Base-by-base conservation (phyloP, 2,113 vertebrate genomes). In the Tetraodon nigroviridis region DNA sequence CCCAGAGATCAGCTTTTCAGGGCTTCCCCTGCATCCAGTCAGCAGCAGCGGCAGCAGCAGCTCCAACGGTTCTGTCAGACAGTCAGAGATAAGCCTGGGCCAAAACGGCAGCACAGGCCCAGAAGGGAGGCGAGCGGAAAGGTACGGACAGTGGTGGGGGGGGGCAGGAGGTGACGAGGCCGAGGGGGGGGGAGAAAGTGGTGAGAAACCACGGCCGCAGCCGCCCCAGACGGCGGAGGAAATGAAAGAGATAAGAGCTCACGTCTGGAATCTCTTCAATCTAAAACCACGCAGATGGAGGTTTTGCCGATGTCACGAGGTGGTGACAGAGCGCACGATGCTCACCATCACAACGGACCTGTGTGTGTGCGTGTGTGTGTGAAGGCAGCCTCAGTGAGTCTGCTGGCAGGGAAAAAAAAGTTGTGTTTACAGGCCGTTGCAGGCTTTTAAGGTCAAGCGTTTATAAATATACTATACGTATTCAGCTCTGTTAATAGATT, bases 1-100 rank as follows among this genome's bases (percentile, higher is more conserved):
- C 61, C 61, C 42, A 57, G 53, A 63, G 62, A 78, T 62, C 41
- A 46, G 56, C 54, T 49, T 44, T 40, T 73, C 69, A 72, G 55
- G 15, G 57, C 41, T n/a, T 72, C 57, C 41, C 61, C 63, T 44
- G 55, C 69, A 54, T 71, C 59, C 56, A 64, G 32, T 24, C 66
- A 37, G 67, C 52, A 61, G 42, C 44, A 2, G 42, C 32, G 4
- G 24, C 24, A 6, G 24, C 22, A 45, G 56, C 21, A 20, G 5
- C 52, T 5, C 49, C 27, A 4, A 21, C 27, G 40, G 40, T 1
- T 63, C 45, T 61, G 52, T 40, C 51, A 6, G 24, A 27, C 24
- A 27, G 24, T 5, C 27, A 27, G 24, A 58, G 49, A 55, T 27
- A 2, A 42, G 57, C 46, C 37, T 56, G 37, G 22, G 15, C 44